A percentile compares a stretch with the other conserved stretches of the same genome.
phyloP scores from a whole-genome alignment of 2,888 invertebrate genomes.

The Invenusta paracnida region DNA sequence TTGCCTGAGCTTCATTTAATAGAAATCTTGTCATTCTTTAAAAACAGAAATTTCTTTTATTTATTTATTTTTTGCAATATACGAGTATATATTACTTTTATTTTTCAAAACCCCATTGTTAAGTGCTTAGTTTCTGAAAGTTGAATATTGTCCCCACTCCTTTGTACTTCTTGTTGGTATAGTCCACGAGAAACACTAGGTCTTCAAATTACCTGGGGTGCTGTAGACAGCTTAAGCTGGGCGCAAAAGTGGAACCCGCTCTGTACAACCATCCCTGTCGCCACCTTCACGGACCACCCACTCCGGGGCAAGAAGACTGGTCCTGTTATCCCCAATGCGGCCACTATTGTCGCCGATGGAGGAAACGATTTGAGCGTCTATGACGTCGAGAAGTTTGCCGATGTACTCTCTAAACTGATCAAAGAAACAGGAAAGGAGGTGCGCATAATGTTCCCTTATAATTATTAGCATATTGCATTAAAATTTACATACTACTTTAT shows the following conservation, averaged over 20 bases:
- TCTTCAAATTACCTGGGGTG: conserved; percentile 74
- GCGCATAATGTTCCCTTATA: too few relatives aligned
- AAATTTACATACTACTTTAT: too few relatives aligned
- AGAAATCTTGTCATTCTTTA: too few relatives aligned
- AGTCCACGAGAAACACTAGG: conserved; percentile 61
- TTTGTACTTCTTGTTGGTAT: too few relatives aligned
- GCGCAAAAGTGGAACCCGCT: conserved; percentile 76
- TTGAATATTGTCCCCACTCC: too few relatives aligned
- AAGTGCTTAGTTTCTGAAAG: too few relatives aligned
- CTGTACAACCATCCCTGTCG: conserved; percentile 72
- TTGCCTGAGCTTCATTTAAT: too few relatives aligned
- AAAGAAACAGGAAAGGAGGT: neutral
- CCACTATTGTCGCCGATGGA: neutral
- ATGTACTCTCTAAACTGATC: neutral
- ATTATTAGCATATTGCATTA: too few relatives aligned
- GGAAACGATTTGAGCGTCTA: neutral
- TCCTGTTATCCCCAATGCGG: neutral
- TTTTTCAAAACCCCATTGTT: too few relatives aligned
- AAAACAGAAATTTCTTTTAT: too few relatives aligned
- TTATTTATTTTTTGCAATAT: too few relatives aligned
- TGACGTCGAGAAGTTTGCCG: neutral
- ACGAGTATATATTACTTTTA: too few relatives aligned
- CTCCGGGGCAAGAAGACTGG: conserved; percentile 45
- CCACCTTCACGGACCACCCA: conserved; percentile 76
- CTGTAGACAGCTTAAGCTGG: conserved; percentile 67